Base-by-base conservation (phyloP, 2,888 invertebrate genomes). In the Rhopalosiphum nymphaeae region DNA sequence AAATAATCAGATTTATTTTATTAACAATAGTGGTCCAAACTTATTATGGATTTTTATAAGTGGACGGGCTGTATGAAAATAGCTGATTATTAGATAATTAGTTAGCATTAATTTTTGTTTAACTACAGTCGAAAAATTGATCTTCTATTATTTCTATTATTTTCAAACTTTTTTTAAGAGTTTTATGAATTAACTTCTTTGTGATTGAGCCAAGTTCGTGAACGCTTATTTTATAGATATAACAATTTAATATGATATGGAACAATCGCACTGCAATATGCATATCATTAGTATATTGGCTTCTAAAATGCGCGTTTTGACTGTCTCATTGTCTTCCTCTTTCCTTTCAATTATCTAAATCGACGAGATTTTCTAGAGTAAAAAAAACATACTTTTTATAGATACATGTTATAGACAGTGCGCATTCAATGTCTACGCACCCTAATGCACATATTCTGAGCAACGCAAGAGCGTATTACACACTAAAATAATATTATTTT, bases 91-190 rank as follows among this genome's bases (percentile, higher is more conserved):
- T 46, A 46, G 44, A 46, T 46, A 7, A 46, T 46, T 46, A 46
- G 44, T 7, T 46, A 0, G 44, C 44, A 46, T 46, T 46, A 57
- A 49, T 49, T 49, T 49, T 57, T 57, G 25, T 26, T 57, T 25
- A 57, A 57, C 26, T 57, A 57, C 26, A 25, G 13, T 1, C 13
- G n/a, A n/a, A 67, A n/a, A 67, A 67, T 67, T 67, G 61, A 11
- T n/a, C 13, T 67, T 67, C n/a, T n/a, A 67, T 67, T 67, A 67
- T n/a, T 67, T 67, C n/a, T n/a, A 67, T 67, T 67, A 67, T n/a
- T 67, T 67, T 11, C n/a, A 67, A 67, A 67, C n/a, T n/a, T 29
- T 67, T 67, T n/a, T 13, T 4, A n/a, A n/a, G 29, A 67, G n/a
- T n/a, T 67, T 67, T 29, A 13, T 67, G 13, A 67, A 67, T n/a